Evolutionary conservation across 1,140 invertebrate genomes (phyloP), one percentile per base, ranked within the genome.

Genomic region (Portunus trituberculatus): DNA sequence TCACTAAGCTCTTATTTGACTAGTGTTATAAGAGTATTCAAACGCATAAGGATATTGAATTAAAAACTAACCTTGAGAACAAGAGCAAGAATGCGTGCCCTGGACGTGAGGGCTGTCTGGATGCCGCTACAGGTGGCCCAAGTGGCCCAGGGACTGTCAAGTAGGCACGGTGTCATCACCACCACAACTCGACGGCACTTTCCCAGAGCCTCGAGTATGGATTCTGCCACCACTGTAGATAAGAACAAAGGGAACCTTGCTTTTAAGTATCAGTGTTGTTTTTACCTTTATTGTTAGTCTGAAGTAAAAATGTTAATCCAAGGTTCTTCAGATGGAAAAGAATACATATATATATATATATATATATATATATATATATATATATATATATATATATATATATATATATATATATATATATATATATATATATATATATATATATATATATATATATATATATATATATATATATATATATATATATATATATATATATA

Each of bases 161-260:
- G 94, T 0, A 95, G 90, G 28, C 94, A 95, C 25, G 94, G 94
- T 46, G 94, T 93, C 84, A 92, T 46, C 91, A 95, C 94, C 83
- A 95, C 94, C 52, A 95, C 16, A 31, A 95, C 84, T 2, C 94
- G 91, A 7, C 94, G 90, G 39, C 94, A 95, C 48, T n/a, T 25
- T 0, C 29, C 29, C 3, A 91, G 14, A n/a, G 90, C 90, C 20
- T 16, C 20, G 14, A 91, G 52, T 28, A 91, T 76, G 10, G 90
- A 91, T 12, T 91, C 90, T 4, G 52, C 90, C 10, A 91, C 52
- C 28, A 76, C 90, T 91, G 90, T 3, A 31, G 59, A 10, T 67
- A 32, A 28, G 8, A 20, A 88, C 3, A 59, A 4, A 59, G 10
- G 16, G 3, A 59, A 59, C 52, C 16, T 59, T 59, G 16, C 16